These are phyloP conservation scores for Drosophila paramelanica DNA, from an alignment of 2,888 invertebrate species.

Conservation along the genomic window DNA sequence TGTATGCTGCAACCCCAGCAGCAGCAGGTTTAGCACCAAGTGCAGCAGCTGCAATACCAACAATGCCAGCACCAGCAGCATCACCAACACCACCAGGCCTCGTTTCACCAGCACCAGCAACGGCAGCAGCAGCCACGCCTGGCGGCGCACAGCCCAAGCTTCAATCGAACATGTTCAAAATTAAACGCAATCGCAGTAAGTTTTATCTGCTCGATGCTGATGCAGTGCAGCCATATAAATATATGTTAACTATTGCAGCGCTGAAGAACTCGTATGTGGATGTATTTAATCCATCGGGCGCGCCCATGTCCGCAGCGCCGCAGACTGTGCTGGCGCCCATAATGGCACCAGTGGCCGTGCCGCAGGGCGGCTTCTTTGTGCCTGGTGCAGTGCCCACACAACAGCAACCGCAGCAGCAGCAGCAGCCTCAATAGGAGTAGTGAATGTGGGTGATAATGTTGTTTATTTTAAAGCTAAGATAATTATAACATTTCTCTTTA, in stretches of 20 bases:
- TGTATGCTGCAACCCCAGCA: constrained; percentile 22
- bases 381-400: constrained; percentile 70
- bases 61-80: constrained; percentile 29
- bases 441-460: constrained; percentile 17
- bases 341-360: constrained; percentile 83
- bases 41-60: constrained; percentile 29
- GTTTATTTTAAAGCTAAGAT: background rate
- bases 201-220: background rate
- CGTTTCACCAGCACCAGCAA: constrained; percentile 23
- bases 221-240: background rate
- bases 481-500: background rate
- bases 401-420: constrained; percentile 63
- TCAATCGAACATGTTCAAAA: constrained; percentile 91
- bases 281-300: constrained; percentile 92
- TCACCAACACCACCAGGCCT: constrained; percentile 8
- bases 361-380: constrained; percentile 83
- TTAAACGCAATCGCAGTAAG: constrained; percentile 91
- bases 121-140: constrained; percentile 30
- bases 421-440: constrained; percentile 34
- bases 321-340: constrained; percentile 84
- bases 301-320: constrained; percentile 79
- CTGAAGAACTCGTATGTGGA: constrained; percentile 95
- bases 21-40: constrained; percentile 23
- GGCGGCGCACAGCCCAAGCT: constrained; percentile 79
- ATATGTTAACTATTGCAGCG: constrained; percentile 86